Evolutionary conservation across 2,113 vertebrate species (phyloP), one percentile per base, ranked within the genome.

Genomic region (Anas platyrhynchos): DNA sequence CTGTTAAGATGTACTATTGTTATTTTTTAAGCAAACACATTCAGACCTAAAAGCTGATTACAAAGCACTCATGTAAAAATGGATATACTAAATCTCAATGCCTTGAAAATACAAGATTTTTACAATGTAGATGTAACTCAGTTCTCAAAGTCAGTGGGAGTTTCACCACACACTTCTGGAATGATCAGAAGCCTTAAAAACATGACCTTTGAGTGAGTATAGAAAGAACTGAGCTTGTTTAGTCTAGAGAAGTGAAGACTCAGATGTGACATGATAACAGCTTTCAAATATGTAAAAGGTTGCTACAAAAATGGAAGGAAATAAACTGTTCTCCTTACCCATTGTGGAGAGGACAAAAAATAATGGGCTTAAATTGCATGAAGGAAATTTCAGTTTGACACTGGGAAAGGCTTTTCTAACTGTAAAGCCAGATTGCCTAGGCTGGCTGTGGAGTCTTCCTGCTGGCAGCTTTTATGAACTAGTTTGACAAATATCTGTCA

Each of bases 331-430:
- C 32, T 85, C 67, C 73, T 62, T 61, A 86, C 13, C 52, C 25
- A 8, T 59, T 84, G 80, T 34, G 32, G 16, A 86, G 34, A 82
- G 52, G 32, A 82, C 56, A 89, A 86, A 93, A 88, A 77, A 54
- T 88, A 91, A 94, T 71, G 55, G 52, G 15, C 65, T 86, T 82
- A 91, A 96, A 93, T 61, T 91, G 73, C 48, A 86, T n/a, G 29
- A 65, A 81, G 20, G 16, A 78, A 83, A 91, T 72, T 78, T 92
- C 6, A 23, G 65, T 38, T 91, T 69, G 67, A 71, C 44, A 50
- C 48, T 18, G 65, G 11, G n/a, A 31, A 86, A 81, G 84, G n/a
- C 3, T 83, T 74, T 36, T 34, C 48, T 83, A 31, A 72, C 20
- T 16, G 16, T 52, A 79, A 86, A 88, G 73, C 48, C 52, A 56